A percentile compares a stretch with the other conserved stretches of the same genome.
These are phyloP conservation scores for Sesia apiformis DNA, from an alignment of 2,888 invertebrate genomes.

Conservation along the genomic window DNA sequence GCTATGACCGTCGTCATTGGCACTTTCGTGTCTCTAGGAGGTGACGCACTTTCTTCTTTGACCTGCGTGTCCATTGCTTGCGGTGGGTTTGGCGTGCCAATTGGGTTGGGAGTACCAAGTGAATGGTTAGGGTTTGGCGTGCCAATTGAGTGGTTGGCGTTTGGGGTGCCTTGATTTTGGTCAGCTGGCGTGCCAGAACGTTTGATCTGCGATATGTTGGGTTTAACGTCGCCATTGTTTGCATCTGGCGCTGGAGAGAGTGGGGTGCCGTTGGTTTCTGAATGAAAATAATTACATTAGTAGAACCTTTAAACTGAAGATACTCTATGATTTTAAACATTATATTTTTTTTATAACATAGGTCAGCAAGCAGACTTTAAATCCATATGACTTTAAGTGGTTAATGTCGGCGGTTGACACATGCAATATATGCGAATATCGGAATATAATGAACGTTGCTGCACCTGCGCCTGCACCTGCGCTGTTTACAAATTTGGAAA, in stretches of 20 bases:
- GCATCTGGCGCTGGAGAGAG: constrained; percentile 53
- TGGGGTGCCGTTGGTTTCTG: constrained; percentile 43
- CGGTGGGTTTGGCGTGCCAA: constrained; percentile 46
- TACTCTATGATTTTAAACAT: too few species aligned
- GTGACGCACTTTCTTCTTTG: constrained; percentile 50
- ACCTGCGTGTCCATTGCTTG: constrained; percentile 54
- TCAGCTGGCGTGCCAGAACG: constrained; percentile 57
- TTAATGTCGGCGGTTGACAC: too few species aligned
- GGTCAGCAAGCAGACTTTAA: not conserved
- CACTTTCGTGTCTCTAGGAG: constrained; percentile 46
- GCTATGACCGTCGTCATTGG: constrained; percentile 44
- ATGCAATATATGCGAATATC: too few species aligned
- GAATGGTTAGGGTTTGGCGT: constrained; percentile 59
- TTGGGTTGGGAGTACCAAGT: constrained; percentile 52
- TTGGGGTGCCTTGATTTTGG: constrained; percentile 57
- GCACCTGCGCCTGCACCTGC: too few species aligned
- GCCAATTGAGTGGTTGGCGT: constrained; percentile 54
- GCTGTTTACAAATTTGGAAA: too few species aligned
- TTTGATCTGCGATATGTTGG: constrained; percentile 64
- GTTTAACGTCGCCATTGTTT: constrained; percentile 47
- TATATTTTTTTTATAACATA: not conserved
- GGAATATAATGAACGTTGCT: too few species aligned
- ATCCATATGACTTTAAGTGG: too few species aligned
- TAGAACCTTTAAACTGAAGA: too few species aligned
- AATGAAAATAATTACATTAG: too few species aligned